phyloP scores from a whole-genome alignment of 2,888 invertebrate species.

The Mellilla xanthometata region DNA sequence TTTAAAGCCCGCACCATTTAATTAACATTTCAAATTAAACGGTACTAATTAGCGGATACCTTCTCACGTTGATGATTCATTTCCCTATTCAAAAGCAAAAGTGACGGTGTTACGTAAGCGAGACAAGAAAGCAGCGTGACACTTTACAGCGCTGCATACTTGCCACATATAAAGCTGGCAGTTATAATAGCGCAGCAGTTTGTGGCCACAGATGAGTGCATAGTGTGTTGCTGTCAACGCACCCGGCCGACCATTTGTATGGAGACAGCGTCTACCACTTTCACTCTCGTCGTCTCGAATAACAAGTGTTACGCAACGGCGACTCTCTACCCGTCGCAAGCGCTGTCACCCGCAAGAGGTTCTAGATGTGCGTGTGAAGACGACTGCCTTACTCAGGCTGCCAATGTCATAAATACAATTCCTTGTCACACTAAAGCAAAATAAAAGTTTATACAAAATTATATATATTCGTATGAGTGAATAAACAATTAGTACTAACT shows the following conservation, averaged over 20 bases:
- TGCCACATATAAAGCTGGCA: conserved; percentile 20
- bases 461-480: no score
- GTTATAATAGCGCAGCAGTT: conserved; percentile 7
- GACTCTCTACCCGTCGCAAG: conserved; percentile 62
- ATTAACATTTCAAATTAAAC: background rate
- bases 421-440: no score
- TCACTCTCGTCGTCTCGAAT: conserved; percentile 68
- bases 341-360: conserved; percentile 47
- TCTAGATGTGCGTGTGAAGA: conserved; percentile 1
- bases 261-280: conserved; percentile 75
- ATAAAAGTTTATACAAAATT: no score
- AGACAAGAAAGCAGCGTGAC: conserved; percentile 64
- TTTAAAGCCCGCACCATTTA: background rate
- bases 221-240: conserved; percentile 40
- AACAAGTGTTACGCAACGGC: conserved; percentile 76
- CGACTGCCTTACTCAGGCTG: background rate
- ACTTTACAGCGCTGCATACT: conserved; percentile 59
- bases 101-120: conserved; percentile 55
- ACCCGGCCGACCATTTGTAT: conserved; percentile 74
- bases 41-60: conserved; percentile 14
- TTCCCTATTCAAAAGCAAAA: conserved; percentile 56
- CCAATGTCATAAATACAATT: background rate
- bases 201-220: conserved; percentile 10
- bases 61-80: conserved; percentile 27
- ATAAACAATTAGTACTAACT: no score